phyloP scores from a whole-genome alignment of 2,113 vertebrate genomes.

The Ammodytes dubius region DNA sequence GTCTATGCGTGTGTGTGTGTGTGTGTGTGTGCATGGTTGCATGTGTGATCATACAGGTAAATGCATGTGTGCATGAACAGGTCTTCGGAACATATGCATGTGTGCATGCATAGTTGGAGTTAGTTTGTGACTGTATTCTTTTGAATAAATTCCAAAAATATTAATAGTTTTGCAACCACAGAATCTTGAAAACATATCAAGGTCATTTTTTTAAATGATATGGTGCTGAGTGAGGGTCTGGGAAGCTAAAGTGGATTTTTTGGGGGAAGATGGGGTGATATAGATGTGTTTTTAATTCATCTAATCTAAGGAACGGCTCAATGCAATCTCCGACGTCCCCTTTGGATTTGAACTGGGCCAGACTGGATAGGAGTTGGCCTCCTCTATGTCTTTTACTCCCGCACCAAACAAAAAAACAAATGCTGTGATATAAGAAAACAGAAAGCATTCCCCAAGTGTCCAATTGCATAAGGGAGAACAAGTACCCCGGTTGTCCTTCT shows the following conservation, averaged over 20 bases:
- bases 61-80: slow-evolving; percentile 8
- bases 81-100: not conserved
- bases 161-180: slow-evolving; percentile 87
- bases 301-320: slow-evolving; percentile 50
- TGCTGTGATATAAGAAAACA: slow-evolving; percentile 35
- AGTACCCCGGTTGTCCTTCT: slow-evolving; percentile 64
- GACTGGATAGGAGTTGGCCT: slow-evolving; percentile 14
- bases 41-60: slow-evolving; percentile 32
- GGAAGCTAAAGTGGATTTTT: slow-evolving; percentile 73
- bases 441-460: slow-evolving; percentile 19
- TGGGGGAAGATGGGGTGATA: slow-evolving; percentile 58
- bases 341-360: slow-evolving; percentile 32
- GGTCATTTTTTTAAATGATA: slow-evolving; percentile 85
- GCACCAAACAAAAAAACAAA: slow-evolving; percentile 64
- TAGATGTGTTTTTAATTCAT: slow-evolving; percentile 77
- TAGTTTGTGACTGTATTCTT: slow-evolving; percentile 31
- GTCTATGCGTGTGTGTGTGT: slow-evolving; percentile 25
- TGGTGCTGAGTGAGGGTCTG: slow-evolving; percentile 90
- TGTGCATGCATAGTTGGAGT: slow-evolving; percentile 11
- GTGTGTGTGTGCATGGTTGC: slow-evolving; percentile 22
- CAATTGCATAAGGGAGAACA: slow-evolving; percentile 75
- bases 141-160: slow-evolving; percentile 81
- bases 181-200: slow-evolving; percentile 87
- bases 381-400: slow-evolving; percentile 23
- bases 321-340: slow-evolving; percentile 56